Conservation (phyloP, 1,140 invertebrate species). For the Triops longicaudatus region DNA sequence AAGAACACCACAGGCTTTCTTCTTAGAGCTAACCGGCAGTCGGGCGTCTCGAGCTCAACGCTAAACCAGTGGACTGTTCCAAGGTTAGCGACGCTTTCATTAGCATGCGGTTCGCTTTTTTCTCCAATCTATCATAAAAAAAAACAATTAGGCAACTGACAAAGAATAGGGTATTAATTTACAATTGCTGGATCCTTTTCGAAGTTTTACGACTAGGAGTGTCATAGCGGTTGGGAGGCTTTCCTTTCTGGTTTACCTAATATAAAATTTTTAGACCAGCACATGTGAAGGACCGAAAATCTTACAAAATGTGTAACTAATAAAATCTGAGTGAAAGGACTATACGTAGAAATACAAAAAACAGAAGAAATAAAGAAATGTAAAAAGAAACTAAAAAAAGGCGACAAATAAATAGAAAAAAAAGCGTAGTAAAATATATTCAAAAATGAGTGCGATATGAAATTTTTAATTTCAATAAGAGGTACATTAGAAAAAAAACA, state of each 20-base stretch:
- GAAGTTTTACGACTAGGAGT: constrained; percentile 47
- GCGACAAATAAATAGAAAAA: not conserved
- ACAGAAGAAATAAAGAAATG: no score
- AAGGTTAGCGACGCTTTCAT: constrained; percentile 71
- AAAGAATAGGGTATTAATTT: constrained; percentile 38
- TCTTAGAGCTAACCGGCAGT: not conserved
- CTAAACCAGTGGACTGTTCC: constrained; percentile 61
- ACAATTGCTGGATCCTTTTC: constrained; percentile 53
- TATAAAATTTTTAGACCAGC: not conserved
- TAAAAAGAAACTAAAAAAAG: no score
- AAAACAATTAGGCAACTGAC: constrained; percentile 20
- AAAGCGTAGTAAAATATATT: not conserved
- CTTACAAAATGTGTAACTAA: no score
- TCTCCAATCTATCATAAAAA: constrained; percentile 53
- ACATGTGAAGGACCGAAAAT: no score
- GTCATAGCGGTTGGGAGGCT: constrained; percentile 41
- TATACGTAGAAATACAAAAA: no score
- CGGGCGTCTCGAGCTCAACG: constrained; percentile 46
- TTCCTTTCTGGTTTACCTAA: constrained; percentile 39
- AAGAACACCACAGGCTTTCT: no score
- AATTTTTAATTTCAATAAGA: no score
- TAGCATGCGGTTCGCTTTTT: constrained; percentile 77
- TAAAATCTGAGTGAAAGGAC: not conserved
- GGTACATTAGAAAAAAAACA: not conserved
- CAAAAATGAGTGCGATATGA: no score